Base-by-base conservation (phyloP, 2,113 vertebrate genomes). In the Raja brachyura region DNA sequence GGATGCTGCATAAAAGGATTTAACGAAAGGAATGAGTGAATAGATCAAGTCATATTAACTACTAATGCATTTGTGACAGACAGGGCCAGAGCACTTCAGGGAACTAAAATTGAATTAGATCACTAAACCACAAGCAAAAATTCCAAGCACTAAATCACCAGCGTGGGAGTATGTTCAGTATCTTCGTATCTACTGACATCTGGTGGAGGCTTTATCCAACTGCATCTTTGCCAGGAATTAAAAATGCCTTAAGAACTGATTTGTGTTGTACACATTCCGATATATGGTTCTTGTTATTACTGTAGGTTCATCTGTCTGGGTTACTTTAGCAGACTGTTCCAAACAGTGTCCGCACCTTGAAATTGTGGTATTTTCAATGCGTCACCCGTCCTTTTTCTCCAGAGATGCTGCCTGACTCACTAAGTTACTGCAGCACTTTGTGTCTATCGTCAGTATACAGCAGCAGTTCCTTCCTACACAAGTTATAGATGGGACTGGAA, bases 31-130 rank as follows among this genome's bases (percentile, higher is more conserved):
- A 86, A 86, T 61, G 54, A 86, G 56, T 20, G 22, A 86, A 86
- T 86, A 86, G 61, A 86, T 86, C 81, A 61, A 86, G 56, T 61
- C 81, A 61, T 86, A 86, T 61, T 86, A 86, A 59, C 81, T 59
- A 86, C 81, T 13, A 86, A 86, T 86, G 56, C 28, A 86, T 86
- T 86, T 86, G 59, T 86, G 61, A 59, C 22, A 61, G 54, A 86
- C 54, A 59, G 59, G 81, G 56, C 81, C 54, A 86, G 56, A 61
- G 78, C 39, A 56, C 25, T 86, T 86, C 25, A n/a, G 13, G 54
- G 59, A 25, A 61, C 56, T 86, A n/a, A 86, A 86, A 13, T 28
- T 86, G 56, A 86, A 86, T 59, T 86, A 28, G 25, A 86, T 86
- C 25, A 86, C 56, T 5, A 13, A n/a, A 59, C 56, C 11, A 61